Evolutionary conservation across 92 coral and sea anemone genomes (phyloP).

Genomic region (Umimayanthus chanpuru): DNA sequence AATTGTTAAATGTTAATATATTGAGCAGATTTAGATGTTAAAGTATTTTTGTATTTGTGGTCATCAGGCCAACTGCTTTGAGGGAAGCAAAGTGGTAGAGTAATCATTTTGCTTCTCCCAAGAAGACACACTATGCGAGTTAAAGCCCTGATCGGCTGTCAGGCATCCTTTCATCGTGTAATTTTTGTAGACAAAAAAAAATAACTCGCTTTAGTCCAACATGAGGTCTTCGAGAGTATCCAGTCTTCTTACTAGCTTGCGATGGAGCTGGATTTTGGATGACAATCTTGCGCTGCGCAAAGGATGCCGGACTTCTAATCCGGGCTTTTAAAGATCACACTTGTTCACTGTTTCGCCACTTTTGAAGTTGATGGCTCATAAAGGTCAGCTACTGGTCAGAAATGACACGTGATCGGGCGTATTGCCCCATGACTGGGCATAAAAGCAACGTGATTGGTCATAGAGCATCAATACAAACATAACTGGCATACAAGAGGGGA

Average conservation of each 20-base stretch:
- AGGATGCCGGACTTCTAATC: too few species aligned
- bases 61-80: background rate
- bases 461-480: too few species aligned
- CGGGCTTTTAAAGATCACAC: background rate
- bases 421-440: too few species aligned
- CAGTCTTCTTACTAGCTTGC: too few species aligned
- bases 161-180: too few species aligned
- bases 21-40: constrained; percentile 36
- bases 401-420: background rate
- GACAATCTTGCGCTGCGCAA: too few species aligned
- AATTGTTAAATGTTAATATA: constrained; percentile 46
- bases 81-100: constrained; percentile 5
- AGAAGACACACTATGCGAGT: background rate
- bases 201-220: too few species aligned
- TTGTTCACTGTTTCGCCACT: background rate
- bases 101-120: background rate
- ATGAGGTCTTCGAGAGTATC: too few species aligned
- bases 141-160: background rate
- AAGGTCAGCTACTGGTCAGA: background rate
- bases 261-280: too few species aligned
- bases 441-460: too few species aligned
- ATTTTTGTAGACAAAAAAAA: too few species aligned
- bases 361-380: background rate
- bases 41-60: constrained; percentile 34
- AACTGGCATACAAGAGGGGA: too few species aligned